These are phyloP conservation scores for Orius insidiosus DNA, from an alignment of 1,140 invertebrate genomes.

Conservation along the genomic window DNA sequence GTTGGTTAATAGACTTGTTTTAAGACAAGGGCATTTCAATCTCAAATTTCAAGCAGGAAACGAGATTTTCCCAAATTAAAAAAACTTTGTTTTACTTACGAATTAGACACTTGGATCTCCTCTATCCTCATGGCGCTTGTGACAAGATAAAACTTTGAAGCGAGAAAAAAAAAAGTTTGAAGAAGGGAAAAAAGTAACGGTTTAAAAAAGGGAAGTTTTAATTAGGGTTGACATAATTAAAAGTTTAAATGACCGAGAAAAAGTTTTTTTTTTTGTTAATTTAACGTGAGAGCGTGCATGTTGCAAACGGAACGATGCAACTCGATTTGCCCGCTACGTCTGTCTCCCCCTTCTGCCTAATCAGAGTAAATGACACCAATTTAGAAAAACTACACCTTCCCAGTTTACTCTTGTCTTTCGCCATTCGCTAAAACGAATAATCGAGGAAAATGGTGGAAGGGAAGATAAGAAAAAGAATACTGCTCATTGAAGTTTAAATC, in stretches of 20 bases:
- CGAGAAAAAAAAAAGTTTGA: neutral
- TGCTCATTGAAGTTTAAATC: no score
- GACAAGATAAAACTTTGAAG: neutral
- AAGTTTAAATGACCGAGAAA: no score
- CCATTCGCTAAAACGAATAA: no score
- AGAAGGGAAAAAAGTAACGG: neutral
- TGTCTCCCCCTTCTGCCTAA: slow-evolving; percentile 3
- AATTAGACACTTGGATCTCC: slow-evolving; percentile 1
- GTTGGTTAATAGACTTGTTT: neutral
- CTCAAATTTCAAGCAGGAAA: neutral
- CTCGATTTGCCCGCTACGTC: slow-evolving; percentile 4
- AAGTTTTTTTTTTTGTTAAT: neutral
- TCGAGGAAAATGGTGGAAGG: no score
- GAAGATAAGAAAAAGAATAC: no score
- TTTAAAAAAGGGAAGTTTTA: no score
- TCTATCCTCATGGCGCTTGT: neutral
- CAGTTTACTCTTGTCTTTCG: no score
- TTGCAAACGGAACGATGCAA: slow-evolving; percentile 7
- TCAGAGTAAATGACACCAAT: slow-evolving; percentile 11
- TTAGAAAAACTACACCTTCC: neutral
- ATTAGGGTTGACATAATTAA: no score
- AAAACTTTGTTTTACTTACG: slow-evolving; percentile 3
- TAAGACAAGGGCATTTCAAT: slow-evolving; percentile 9
- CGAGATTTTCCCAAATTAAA: neutral
- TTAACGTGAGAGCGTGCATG: neutral